A percentile compares a stretch with the other conserved stretches of the same genome.
phyloP scores from a whole-genome alignment of 2,113 vertebrate genomes.

The Crotalus helleri region DNA sequence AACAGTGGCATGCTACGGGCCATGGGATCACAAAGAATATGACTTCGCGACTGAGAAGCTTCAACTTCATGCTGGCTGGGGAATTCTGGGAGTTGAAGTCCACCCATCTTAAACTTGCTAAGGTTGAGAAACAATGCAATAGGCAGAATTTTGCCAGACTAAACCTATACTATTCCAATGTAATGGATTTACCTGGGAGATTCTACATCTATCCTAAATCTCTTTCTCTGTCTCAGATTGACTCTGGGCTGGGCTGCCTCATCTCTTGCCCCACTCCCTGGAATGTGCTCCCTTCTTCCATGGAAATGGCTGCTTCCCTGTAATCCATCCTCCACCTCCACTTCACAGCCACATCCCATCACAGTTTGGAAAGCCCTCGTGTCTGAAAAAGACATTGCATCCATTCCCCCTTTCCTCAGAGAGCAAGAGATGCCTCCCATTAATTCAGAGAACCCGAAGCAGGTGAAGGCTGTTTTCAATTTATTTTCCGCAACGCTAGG shows the following conservation, averaged over 20 bases:
- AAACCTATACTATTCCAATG: not conserved
- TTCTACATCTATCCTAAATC: too few species aligned
- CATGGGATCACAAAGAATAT: too few species aligned
- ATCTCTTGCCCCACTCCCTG: not conserved
- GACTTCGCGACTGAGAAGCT: too few species aligned
- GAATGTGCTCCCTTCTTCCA: not conserved
- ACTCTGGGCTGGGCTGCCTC: not conserved
- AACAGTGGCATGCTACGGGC: too few species aligned
- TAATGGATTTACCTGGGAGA: not conserved
- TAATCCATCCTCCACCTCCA: not conserved
- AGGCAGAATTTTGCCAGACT: not conserved
- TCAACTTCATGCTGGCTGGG: too few species aligned
- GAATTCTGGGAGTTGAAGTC: not conserved
- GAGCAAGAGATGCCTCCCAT: not conserved
- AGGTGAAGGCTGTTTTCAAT: not conserved
- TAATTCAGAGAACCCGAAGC: not conserved
- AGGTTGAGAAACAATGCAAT: not conserved
- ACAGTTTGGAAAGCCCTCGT: not conserved
- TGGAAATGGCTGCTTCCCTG: not conserved
- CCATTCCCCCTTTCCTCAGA: accelerated
- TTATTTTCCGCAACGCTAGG: not conserved
- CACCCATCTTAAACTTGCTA: not conserved
- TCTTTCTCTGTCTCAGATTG: not conserved
- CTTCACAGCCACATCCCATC: not conserved
- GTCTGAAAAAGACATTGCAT: not conserved